Conservation (phyloP, 2,113 vertebrate species). For the Phylloscopus trochilus region DNA sequence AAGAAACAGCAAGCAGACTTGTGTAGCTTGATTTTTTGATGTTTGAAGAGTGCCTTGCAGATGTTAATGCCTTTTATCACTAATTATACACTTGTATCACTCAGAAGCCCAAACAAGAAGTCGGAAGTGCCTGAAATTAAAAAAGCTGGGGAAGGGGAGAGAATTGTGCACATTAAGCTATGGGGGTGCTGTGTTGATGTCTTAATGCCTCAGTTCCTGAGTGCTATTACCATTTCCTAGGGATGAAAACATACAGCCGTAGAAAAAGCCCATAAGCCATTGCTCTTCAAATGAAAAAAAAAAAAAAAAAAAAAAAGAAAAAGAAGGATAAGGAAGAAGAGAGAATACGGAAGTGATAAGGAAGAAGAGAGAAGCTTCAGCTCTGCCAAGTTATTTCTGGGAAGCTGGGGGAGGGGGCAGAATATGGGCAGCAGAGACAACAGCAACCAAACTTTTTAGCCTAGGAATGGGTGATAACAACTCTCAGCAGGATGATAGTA, state of each 20-base stretch:
- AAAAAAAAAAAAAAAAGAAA: neutral
- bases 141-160: neutral
- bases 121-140: conserved; percentile 37
- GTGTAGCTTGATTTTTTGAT: neutral
- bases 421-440: neutral
- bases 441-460: neutral
- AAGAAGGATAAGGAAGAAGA: neutral
- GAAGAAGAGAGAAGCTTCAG: neutral
- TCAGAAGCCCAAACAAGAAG: conserved; percentile 18
- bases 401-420: neutral
- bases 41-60: conserved; percentile 26
- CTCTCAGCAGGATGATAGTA: neutral
- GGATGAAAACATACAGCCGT: neutral
- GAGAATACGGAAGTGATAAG: neutral
- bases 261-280: neutral
- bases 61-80: conserved; percentile 23
- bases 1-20: conserved; percentile 12
- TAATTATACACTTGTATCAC: conserved; percentile 8
- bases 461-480: neutral
- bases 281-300: neutral
- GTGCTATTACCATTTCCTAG: neutral
- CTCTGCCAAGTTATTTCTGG: neutral
- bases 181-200: neutral
- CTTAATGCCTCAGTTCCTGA: conserved; percentile 15
- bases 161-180: neutral